Percentiles rank a stretch among this genome's conserved stretches.
These are phyloP conservation scores for Apamea sordens DNA, from an alignment of 2,888 invertebrate species.

Conservation along the genomic window DNA sequence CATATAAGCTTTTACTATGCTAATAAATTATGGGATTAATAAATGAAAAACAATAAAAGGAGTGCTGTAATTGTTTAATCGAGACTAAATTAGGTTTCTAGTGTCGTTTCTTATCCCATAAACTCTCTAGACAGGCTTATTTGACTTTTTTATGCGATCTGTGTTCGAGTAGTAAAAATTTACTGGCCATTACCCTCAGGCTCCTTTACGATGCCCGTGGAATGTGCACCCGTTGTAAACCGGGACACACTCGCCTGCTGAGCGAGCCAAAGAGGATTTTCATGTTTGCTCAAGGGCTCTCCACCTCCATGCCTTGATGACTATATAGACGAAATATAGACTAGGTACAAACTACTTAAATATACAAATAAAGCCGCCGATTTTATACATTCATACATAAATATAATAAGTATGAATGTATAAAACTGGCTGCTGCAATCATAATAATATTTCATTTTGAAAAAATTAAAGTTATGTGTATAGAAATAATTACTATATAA, in stretches of 20 bases:
- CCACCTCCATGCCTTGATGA: slow-evolving; percentile 3
- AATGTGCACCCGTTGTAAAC: slow-evolving; percentile 73
- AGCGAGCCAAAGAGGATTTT: slow-evolving; percentile 69
- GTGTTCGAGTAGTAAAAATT: slow-evolving; percentile 78
- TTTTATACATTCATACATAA: background rate
- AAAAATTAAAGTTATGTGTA: background rate
- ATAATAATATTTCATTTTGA: no score
- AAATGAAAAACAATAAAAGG: slow-evolving; percentile 3
- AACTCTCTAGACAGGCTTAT: slow-evolving; percentile 71
- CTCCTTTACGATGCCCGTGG: slow-evolving; percentile 75
- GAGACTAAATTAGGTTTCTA: slow-evolving; percentile 52
- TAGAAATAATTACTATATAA: no score
- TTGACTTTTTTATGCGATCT: slow-evolving; percentile 75
- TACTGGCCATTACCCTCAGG: slow-evolving; percentile 75
- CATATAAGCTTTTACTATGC: background rate
- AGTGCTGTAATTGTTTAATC: slow-evolving; percentile 37
- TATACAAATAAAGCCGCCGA: no score
- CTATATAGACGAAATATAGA: background rate
- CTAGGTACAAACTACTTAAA: no score
- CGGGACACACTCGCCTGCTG: slow-evolving; percentile 65
- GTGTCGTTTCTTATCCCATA: slow-evolving; percentile 64
- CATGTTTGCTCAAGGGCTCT: slow-evolving; percentile 66
- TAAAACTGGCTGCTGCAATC: background rate
- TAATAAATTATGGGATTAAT: background rate
- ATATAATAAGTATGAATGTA: background rate